Evolutionary conservation across 2,888 invertebrate genomes (phyloP), one percentile per base, ranked within the genome.

Genomic region (Amblyjoppa fuscipennis): DNA sequence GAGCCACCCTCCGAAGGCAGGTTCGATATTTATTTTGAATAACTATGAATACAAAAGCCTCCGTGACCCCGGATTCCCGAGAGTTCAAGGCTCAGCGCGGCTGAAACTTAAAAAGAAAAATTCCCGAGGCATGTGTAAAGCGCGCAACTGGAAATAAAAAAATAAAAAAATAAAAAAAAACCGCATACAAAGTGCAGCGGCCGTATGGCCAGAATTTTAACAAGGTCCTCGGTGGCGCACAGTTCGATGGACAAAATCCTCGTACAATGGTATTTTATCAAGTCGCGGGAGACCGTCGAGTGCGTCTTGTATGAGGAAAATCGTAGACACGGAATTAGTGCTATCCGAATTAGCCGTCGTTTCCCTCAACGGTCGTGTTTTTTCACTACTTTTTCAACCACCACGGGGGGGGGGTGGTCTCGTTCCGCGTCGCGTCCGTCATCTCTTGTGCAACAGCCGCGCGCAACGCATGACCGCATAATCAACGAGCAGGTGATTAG

Each of bases 391-490:
- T 71, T 34, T 28, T n/a, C 74, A 9, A 61, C 4, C 51, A 20
- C 75, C 51, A 53, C 76, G 51, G 76, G 66, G 51, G 76, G 49
- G 20, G 20, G 20, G 49, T 28, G 20, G 49, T 61, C 31, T n/a
- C 51, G n/a, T 66, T 59, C 53, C 34, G 34, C 73, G 51, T 64
- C 53, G 68, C 45, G 68, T 66, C 34, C 56, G 6, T 34, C 68
- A 13, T 64, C 64, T 61, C 75, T 45, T 25, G 82, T 70, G 66
- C 41, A 71, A 85, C 81, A 45, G 51, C 73, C 71, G 56, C 49
- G 28, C 45, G 53, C 75, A 73, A 85, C 85, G 85, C 85, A 83
- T 77, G 85, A 85, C 73, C 85, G 85, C 83, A 53, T 83, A 83
- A 85, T 85, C 83, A 68, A 78, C 70, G 70, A 38, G 68, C 68